phyloP scores from a whole-genome alignment of 2,797 vertebrate genomes.

The Hyperoplus immaculatus region DNA sequence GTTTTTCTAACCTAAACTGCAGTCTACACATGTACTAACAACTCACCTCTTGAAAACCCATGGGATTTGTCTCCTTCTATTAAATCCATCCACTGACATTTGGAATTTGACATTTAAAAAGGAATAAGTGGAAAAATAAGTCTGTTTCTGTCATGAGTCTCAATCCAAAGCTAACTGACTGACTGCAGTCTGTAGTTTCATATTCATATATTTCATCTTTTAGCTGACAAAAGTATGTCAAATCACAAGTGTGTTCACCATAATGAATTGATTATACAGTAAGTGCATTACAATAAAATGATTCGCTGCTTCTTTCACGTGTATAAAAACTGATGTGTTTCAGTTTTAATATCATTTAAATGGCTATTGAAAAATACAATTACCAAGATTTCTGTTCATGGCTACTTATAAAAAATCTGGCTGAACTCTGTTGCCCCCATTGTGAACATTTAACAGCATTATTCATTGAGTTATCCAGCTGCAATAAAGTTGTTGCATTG shows the following conservation, averaged over 20 bases:
- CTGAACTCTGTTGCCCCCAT: constrained; percentile 40
- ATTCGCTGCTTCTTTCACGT: not conserved
- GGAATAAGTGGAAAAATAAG: not conserved
- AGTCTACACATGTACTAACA: constrained; percentile 21
- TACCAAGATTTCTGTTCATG: constrained; percentile 26
- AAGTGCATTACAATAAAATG: not conserved
- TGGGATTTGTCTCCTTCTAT: constrained; percentile 4
- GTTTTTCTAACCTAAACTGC: constrained; percentile 21
- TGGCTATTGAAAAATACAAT: constrained; percentile 21
- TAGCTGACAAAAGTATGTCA: constrained; percentile 16
- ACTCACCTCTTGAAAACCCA: constrained; percentile 7
- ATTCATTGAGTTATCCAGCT: constrained; percentile 62
- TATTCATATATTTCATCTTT: constrained; percentile 14
- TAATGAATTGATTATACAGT: constrained; percentile 6
- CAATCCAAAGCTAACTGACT: not conserved
- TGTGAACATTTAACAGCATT: constrained; percentile 55
- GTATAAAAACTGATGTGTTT: not conserved
- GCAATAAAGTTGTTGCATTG: constrained; percentile 6
- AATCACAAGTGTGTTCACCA: not conserved
- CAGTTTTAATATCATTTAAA: constrained; percentile 17
- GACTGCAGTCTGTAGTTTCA: not conserved
- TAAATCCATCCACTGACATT: constrained; percentile 26
- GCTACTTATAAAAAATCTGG: constrained; percentile 50
- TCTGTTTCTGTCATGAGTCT: not conserved
- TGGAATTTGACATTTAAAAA: constrained; percentile 23